Evolutionary conservation across 2,113 vertebrate genomes (phyloP), one percentile per base, ranked within the genome.

Genomic region (Epinephelus cyanopodus): DNA sequence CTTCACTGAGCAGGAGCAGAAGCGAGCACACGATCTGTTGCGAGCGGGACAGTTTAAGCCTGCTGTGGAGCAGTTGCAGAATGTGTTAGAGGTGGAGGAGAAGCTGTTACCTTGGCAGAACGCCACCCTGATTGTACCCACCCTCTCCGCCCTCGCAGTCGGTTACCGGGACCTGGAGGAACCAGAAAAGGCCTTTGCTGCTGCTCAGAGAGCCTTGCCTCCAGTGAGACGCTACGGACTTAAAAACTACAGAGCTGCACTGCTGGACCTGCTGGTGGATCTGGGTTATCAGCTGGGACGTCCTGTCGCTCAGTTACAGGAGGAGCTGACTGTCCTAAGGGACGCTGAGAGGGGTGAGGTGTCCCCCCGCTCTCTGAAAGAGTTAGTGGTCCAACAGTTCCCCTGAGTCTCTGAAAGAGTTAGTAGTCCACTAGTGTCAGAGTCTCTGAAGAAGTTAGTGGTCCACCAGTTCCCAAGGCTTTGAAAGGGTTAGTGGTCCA

Each of bases 401-500:
- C 76, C 90, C 77, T 94, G 62, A 93, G 47, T 4, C 37, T n/a
- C 33, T 63, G 21, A 10, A 63, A 19, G 19, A 42, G 18, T 13
- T 14, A 39, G 58, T 33, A 25, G 58, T 48, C 47, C 14, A 14
- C 14, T 48, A 5, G 29, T 29, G 4, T 29, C 29, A 29, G 29
- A 29, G 29, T 96, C 97, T 0, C 93, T 99, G 42, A 99, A 99
- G 87, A 97, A 99, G 79, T 89, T 98, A 6, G 94, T 96, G 0
- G 97, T 99, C 52, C 95, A 93, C 0, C 96, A 98, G 29, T 97
- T 95, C 74, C 76, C 90, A 63, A 19, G 33, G n/a, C 97, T 0
- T 93, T 99, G 42, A 99, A 99, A 87, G 97, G 99, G 79, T 89
- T 98, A 6, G 94, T 96, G 0, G 97, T 99, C 52, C 95, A 93